phyloP scores from a whole-genome alignment of 2,113 vertebrate genomes.

The Seriola dumerili region DNA sequence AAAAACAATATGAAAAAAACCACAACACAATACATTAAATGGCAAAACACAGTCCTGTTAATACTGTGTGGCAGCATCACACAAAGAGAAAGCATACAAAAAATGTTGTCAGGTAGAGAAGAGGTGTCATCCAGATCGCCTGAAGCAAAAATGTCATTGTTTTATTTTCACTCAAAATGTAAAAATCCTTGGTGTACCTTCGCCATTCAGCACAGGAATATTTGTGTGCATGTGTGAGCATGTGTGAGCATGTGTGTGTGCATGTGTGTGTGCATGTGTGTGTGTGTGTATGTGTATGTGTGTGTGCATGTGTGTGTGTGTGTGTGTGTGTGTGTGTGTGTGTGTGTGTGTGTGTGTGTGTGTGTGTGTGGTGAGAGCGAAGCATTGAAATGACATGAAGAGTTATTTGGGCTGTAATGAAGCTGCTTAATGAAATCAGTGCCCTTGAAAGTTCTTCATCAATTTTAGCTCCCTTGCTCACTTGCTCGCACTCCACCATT shows the following conservation, averaged over 20 bases:
- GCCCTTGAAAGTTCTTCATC: slow-evolving; percentile 95
- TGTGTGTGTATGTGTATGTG: too few species aligned
- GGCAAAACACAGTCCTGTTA: slow-evolving; percentile 16
- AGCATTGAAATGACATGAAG: slow-evolving; percentile 85
- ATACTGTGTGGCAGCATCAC: not conserved
- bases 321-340: slow-evolving; percentile 24
- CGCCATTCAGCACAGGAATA: slow-evolving; percentile 15
- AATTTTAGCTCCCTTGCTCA: slow-evolving; percentile 85
- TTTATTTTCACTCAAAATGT: slow-evolving; percentile 49
- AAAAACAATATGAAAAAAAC: slow-evolving; percentile 7
- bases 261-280: too few species aligned
- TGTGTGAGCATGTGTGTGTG: slow-evolving; percentile 29
- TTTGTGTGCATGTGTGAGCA: slow-evolving; percentile 25
- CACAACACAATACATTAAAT: slow-evolving; percentile 31
- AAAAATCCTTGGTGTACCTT: slow-evolving; percentile 35
- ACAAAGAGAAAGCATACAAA: slow-evolving; percentile 17
- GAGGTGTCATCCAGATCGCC: slow-evolving; percentile 20
- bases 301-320: too few species aligned
- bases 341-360: slow-evolving; percentile 19
- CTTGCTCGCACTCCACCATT: slow-evolving; percentile 69
- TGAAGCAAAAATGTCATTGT: slow-evolving; percentile 37
- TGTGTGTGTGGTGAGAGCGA: slow-evolving; percentile 50
- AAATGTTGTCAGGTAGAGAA: slow-evolving; percentile 21
- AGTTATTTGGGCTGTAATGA: slow-evolving; percentile 89
- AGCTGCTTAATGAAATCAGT: slow-evolving; percentile 92